Percentiles rank a stretch among this genome's conserved stretches.
These are phyloP conservation scores for Saxidomus purpurata DNA, from an alignment of 1,140 invertebrate genomes.

Conservation along the genomic window DNA sequence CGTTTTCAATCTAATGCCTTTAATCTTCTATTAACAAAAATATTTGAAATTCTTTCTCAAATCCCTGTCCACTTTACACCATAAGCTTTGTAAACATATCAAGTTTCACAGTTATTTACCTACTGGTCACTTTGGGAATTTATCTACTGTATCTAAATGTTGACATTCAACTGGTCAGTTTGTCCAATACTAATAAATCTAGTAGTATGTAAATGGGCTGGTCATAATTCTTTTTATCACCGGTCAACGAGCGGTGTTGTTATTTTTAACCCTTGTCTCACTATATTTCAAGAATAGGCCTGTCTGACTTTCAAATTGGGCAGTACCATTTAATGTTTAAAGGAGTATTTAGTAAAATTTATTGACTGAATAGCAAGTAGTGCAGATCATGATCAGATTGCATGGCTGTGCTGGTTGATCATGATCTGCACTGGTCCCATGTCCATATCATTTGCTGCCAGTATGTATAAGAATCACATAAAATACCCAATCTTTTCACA, in stretches of 20 bases:
- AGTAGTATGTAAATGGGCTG: neutral
- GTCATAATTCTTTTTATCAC: neutral
- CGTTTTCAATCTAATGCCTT: conserved; percentile 1
- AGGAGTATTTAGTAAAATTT: too few species aligned
- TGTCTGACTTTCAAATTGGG: too few species aligned
- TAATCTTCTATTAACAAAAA: conserved; percentile 39
- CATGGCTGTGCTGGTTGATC: too few species aligned
- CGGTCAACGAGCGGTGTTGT: neutral
- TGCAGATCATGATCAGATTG: too few species aligned
- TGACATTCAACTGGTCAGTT: conserved; percentile 4
- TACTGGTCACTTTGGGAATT: conserved; percentile 20
- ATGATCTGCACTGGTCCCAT: too few species aligned
- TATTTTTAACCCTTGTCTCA: neutral
- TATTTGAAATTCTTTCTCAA: conserved; percentile 21
- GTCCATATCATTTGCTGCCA: too few species aligned
- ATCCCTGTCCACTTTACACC: neutral
- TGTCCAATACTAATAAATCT: neutral
- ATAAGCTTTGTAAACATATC: conserved; percentile 17
- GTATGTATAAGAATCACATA: too few species aligned
- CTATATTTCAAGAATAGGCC: too few species aligned
- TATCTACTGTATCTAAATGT: conserved; percentile 20
- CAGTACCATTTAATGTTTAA: too few species aligned
- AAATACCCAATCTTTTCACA: too few species aligned
- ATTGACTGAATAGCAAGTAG: too few species aligned
- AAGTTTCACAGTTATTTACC: conserved; percentile 2